Conservation (phyloP, 2,888 invertebrate genomes). For the Desoria tigrina region DNA sequence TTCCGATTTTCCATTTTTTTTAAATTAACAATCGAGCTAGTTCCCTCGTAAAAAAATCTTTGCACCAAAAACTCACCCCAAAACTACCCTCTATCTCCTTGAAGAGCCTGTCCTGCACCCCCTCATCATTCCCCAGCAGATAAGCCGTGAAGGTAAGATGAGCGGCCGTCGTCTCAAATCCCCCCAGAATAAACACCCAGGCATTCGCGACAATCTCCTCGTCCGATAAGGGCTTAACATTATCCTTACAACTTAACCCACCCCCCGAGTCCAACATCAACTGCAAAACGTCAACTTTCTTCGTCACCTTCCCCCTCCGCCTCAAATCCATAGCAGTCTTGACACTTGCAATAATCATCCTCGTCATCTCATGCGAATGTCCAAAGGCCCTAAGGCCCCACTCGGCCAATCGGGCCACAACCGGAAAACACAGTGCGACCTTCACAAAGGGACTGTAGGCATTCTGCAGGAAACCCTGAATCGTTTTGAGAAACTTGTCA, state of each 20-base stretch:
- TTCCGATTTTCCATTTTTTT: too few relatives aligned
- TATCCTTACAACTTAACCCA: constrained; percentile 13
- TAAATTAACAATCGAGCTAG: too few relatives aligned
- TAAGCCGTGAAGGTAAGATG: constrained; percentile 59
- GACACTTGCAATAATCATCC: constrained; percentile 55
- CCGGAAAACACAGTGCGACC: constrained; percentile 54
- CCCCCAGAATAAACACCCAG: constrained; percentile 60
- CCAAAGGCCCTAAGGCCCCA: constrained; percentile 53
- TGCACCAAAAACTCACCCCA: constrained; percentile 28
- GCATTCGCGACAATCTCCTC: constrained; percentile 57
- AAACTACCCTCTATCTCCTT: constrained; percentile 56
- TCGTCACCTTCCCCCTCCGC: constrained; percentile 37
- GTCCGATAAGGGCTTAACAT: constrained; percentile 51
- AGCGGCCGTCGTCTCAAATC: constrained; percentile 62
- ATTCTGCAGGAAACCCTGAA: constrained; percentile 54
- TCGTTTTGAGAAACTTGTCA: constrained; percentile 56
- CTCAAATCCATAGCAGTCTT: constrained; percentile 52
- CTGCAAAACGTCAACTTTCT: constrained; percentile 57
- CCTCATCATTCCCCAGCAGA: constrained; percentile 59
- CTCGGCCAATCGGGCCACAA: constrained; percentile 49
- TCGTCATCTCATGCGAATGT: constrained; percentile 55
- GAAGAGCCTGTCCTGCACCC: constrained; percentile 58
- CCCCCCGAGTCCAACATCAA: constrained; percentile 57
- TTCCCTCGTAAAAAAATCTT: too few relatives aligned
- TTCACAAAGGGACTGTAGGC: constrained; percentile 54